Evolutionary conservation across 1,140 invertebrate genomes (phyloP).

Genomic region (Danaus melanippus): DNA sequence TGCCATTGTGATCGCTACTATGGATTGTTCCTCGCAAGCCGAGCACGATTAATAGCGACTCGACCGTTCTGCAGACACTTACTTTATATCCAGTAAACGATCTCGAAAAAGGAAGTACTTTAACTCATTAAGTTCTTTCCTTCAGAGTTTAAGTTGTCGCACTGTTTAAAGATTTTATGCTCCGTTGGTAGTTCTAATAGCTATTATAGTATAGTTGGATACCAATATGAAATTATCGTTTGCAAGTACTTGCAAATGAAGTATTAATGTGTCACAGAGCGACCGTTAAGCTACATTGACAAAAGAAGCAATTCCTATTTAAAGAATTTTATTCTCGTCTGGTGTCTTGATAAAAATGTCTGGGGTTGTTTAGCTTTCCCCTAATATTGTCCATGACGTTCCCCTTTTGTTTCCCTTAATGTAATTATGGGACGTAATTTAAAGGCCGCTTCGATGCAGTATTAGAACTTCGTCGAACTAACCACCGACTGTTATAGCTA

Average conservation of each 20-base stretch:
- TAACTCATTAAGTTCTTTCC: slow-evolving; percentile 17
- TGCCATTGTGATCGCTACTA: slow-evolving; percentile 35
- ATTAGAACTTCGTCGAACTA: not conserved
- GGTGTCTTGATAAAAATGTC: slow-evolving; percentile 2
- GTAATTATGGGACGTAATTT: slow-evolving; percentile 30
- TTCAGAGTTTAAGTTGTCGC: slow-evolving; percentile 7
- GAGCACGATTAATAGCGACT: slow-evolving; percentile 30
- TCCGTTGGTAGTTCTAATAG: no score
- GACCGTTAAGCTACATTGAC: no score
- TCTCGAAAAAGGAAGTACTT: slow-evolving; percentile 14
- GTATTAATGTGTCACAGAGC: no score
- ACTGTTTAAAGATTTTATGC: slow-evolving; percentile 14
- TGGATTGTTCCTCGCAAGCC: slow-evolving; percentile 36
- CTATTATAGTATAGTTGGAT: no score
- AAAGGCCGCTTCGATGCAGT: slow-evolving; percentile 17
- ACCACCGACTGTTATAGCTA: no score
- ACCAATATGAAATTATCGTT: no score
- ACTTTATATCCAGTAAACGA: slow-evolving; percentile 20
- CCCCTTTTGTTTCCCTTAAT: slow-evolving; percentile 27
- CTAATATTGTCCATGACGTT: slow-evolving; percentile 14
- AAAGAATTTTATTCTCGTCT: no score
- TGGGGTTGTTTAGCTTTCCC: slow-evolving; percentile 11
- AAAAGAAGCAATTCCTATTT: no score
- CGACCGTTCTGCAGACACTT: slow-evolving; percentile 21
- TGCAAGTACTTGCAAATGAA: no score